phyloP scores from a whole-genome alignment of 1,140 invertebrate species.

The Druon quercuslanigerum region DNA sequence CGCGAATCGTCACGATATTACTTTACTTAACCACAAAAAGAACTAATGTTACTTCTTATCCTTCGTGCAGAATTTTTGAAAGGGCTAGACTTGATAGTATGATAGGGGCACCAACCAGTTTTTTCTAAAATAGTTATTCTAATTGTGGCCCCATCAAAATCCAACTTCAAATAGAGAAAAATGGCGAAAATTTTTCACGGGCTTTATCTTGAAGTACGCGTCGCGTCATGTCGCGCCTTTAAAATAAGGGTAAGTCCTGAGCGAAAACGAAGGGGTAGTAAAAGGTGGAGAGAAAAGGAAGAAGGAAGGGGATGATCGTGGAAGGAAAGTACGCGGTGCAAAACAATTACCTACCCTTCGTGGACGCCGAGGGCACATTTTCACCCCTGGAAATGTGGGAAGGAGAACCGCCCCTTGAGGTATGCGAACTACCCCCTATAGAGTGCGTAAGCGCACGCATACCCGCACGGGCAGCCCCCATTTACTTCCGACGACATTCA shows the following conservation, averaged over 20 bases:
- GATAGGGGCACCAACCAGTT: no score
- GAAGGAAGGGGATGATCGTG: slow-evolving; percentile 18
- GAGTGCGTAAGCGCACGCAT: slow-evolving; percentile 10
- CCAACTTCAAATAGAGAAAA: no score
- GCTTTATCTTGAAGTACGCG: background rate
- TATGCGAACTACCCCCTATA: slow-evolving; percentile 55
- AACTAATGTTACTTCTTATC: slow-evolving; percentile 1
- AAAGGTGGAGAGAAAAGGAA: slow-evolving; percentile 33
- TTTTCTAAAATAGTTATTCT: no score
- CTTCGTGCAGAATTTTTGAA: no score
- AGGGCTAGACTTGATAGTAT: no score
- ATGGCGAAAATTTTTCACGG: no score
- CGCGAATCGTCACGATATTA: background rate
- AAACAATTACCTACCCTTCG: slow-evolving; percentile 62
- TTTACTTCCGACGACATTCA: slow-evolving; percentile 14
- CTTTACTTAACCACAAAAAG: slow-evolving; percentile 11
- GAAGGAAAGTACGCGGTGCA: slow-evolving; percentile 40
- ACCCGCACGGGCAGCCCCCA: background rate
- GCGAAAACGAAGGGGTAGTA: slow-evolving; percentile 33
- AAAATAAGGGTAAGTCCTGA: slow-evolving; percentile 32
- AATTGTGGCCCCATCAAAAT: no score
- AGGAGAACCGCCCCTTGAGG: slow-evolving; percentile 58
- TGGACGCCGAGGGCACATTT: slow-evolving; percentile 58
- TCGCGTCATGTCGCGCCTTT: background rate
- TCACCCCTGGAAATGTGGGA: slow-evolving; percentile 60